Base-by-base conservation (phyloP, 2,113 vertebrate species). In the Globicephala melas region DNA sequence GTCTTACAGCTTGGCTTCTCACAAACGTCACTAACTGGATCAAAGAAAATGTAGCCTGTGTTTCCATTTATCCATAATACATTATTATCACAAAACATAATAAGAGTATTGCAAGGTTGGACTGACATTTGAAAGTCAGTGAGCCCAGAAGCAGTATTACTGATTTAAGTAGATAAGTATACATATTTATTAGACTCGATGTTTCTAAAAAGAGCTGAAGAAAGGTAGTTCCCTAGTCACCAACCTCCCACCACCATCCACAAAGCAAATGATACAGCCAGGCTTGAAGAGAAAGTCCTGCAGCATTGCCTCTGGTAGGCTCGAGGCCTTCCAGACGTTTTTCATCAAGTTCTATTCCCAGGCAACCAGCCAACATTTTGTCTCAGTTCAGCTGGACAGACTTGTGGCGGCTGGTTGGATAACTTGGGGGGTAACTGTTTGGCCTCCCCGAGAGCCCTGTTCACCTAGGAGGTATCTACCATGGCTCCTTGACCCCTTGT, bases 21-120 rank as follows among this genome's bases (percentile, higher is more conserved):
- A 89, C 31, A 82, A 62, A 81, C 6, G 1, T 89, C 44, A 89
- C 44, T 95, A 91, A 86, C 33, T 77, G 55, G 15, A 65, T 79
- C 12, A 68, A 79, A 92, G 60, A 71, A 93, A 91, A 88, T 67
- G 44, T 38, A 92, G 8, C 23, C 63, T 65, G 10, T 47, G 58
- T 87, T 73, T 96, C 44, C 31, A 67, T 86, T 94, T 79, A 92
- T 77, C 31, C 33, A 67, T 81, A 87, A 82, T n/a, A 86, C 47
- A 67, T 85, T 44, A 77, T 96, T 92, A 74, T 92, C 70, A 92
- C 26, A 88, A 95, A 79, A 95, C 79, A 82, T 14, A 94, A 50
- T 95, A 58, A 83, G 5, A 53, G 11, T 83, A 81, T 92, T 97
- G 96, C 47, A 44, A 25, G 2, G n/a, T 68, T 50, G 84, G 81